Percentiles rank a stretch among this genome's conserved stretches.
Evolutionary conservation across 1,140 invertebrate species (phyloP).

Genomic region (Drosophila jambulina): DNA sequence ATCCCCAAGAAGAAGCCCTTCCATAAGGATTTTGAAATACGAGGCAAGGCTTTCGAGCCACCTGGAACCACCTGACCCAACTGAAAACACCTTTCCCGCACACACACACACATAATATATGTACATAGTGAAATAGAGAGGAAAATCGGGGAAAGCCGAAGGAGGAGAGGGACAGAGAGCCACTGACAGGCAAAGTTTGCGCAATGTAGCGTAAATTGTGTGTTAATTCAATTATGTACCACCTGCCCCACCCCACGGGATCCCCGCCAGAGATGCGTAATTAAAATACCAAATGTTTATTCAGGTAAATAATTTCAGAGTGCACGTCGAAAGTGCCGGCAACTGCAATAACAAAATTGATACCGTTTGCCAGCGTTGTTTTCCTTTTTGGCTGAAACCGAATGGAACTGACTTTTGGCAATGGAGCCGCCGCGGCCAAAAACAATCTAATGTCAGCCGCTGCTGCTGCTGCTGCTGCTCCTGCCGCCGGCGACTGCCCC

Average conservation of each 20-base stretch:
- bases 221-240: constrained; percentile 79
- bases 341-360: constrained; percentile 83
- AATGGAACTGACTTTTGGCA: constrained; percentile 72
- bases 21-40: constrained; percentile 19
- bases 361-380: constrained; percentile 47
- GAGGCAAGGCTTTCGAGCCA: constrained; percentile 2
- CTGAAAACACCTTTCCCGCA: background rate
- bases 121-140: background rate
- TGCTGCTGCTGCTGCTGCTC: background rate
- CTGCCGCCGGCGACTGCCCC: background rate
- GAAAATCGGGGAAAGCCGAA: background rate
- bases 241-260: constrained; percentile 8
- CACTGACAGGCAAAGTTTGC: constrained; percentile 69
- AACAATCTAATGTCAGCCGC: constrained; percentile 77
- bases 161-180: background rate
- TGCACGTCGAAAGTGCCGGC: constrained; percentile 61
- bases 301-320: constrained; percentile 83
- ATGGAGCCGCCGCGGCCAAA: constrained; percentile 59
- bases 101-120: constrained; percentile 12
- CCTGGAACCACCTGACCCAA: constrained; percentile 11
- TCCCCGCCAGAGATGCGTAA: constrained; percentile 61
- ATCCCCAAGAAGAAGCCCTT: background rate
- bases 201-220: constrained; percentile 81
- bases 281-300: constrained; percentile 85
- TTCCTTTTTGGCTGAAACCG: constrained; percentile 39